Percentiles rank a stretch among this genome's conserved stretches.
phyloP scores from a whole-genome alignment of 2,113 vertebrate genomes.

The Tapirus terrestris region DNA sequence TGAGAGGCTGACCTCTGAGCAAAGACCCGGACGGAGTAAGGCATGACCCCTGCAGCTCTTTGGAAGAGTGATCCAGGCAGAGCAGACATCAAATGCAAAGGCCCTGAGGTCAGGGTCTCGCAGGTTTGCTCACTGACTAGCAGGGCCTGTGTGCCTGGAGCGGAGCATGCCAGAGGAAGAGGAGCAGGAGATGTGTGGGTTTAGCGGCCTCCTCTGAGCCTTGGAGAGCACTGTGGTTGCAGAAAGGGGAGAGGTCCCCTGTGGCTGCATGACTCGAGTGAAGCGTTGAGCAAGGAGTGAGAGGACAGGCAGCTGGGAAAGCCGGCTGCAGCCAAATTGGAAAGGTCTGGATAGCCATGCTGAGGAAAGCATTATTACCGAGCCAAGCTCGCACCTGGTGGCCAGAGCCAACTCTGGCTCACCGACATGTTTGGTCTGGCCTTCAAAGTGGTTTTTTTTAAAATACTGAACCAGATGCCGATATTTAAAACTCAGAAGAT shows the following conservation, averaged over 20 bases:
- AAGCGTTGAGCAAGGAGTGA: neutral
- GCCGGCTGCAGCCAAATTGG: accelerated
- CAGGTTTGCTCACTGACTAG: neutral
- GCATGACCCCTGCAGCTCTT: too few species aligned
- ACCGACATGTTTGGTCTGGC: neutral
- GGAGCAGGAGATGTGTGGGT: accelerated
- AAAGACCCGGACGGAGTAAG: neutral
- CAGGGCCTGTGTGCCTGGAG: neutral
- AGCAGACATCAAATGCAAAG: neutral
- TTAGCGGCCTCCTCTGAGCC: neutral
- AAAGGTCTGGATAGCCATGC: neutral
- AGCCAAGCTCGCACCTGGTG: accelerated
- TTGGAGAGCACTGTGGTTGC: neutral
- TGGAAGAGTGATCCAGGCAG: neutral
- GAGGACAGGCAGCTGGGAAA: neutral
- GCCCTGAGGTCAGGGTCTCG: neutral
- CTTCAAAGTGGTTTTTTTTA: neutral
- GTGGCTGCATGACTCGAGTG: neutral
- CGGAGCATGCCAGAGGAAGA: neutral
- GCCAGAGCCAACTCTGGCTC: neutral
- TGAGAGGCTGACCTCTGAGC: neutral
- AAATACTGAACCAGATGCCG: neutral
- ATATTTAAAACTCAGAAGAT: neutral
- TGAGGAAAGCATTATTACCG: accelerated
- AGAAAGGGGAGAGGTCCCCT: neutral